Percentiles rank a stretch among this genome's conserved stretches.
These are phyloP conservation scores for Ptilodon capucinus DNA, from an alignment of 2,888 invertebrate genomes.

Conservation along the genomic window DNA sequence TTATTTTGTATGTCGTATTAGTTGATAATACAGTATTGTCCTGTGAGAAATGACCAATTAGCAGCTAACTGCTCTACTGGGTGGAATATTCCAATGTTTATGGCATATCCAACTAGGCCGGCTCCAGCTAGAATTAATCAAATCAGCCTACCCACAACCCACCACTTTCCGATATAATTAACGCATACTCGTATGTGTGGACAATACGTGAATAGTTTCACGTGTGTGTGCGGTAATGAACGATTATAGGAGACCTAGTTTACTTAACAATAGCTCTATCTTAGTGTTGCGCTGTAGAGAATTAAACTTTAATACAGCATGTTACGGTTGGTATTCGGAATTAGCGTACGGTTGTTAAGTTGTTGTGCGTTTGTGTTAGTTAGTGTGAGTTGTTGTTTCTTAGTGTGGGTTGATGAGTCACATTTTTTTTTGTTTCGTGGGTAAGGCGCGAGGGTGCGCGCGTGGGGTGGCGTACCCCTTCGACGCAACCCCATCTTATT, in stretches of 20 bases:
- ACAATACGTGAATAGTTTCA: constrained; percentile 67
- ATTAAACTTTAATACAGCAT: constrained; percentile 56
- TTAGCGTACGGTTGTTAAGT: constrained; percentile 47
- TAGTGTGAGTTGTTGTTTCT: constrained; percentile 63
- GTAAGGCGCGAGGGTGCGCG: constrained; percentile 77
- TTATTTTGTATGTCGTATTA: not conserved
- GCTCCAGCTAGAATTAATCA: constrained; percentile 80
- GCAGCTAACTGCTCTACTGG: constrained; percentile 47
- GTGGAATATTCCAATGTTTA: constrained; percentile 75
- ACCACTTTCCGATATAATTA: constrained; percentile 83
- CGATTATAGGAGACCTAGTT: constrained; percentile 78
- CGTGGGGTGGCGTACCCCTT: constrained; percentile 78
- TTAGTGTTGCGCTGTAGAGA: constrained; percentile 26
- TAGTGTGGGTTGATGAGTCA: constrained; percentile 83
- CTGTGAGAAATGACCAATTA: constrained; percentile 58
- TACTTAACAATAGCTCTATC: constrained; percentile 61
- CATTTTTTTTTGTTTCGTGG: constrained; percentile 83
- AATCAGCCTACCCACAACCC: constrained; percentile 80
- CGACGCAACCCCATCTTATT: constrained; percentile 81
- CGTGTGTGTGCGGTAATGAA: constrained; percentile 79
- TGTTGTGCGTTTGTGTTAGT: constrained; percentile 45
- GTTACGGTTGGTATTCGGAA: constrained; percentile 66
- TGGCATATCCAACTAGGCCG: constrained; percentile 73
- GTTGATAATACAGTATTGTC: constrained; percentile 25
- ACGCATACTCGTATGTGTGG: constrained; percentile 76